Evolutionary conservation across 2,888 invertebrate species (phyloP).

Genomic region (Hybos culiciformis): DNA sequence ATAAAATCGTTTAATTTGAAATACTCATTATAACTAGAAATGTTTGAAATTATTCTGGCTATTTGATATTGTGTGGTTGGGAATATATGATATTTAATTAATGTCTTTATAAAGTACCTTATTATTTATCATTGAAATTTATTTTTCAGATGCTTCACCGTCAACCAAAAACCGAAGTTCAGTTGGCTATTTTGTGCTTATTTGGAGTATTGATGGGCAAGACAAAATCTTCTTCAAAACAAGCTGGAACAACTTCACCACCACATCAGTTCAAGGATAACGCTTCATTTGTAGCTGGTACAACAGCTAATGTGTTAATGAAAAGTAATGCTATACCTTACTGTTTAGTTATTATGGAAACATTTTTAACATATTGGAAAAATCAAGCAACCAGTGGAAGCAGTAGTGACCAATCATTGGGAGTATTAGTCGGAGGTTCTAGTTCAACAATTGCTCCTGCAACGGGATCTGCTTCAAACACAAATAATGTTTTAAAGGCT

Average conservation of each 20-base stretch:
- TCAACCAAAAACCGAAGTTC: constrained; percentile 67
- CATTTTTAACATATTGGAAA: constrained; percentile 66
- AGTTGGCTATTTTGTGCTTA: constrained; percentile 74
- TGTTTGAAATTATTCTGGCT: too few relatives aligned
- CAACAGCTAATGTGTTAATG: constrained; percentile 54
- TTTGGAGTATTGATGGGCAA: constrained; percentile 49
- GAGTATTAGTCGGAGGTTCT: neutral
- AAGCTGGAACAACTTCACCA: constrained; percentile 33
- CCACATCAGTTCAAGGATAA: constrained; percentile 42
- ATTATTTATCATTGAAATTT: too few relatives aligned
- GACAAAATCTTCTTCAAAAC: constrained; percentile 31
- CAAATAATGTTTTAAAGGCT: constrained; percentile 58
- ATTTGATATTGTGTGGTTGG: too few relatives aligned
- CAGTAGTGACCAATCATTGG: constrained; percentile 6
- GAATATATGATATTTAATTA: too few relatives aligned
- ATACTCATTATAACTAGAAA: too few relatives aligned
- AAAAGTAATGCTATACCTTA: constrained; percentile 58
- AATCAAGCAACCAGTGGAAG: constrained; percentile 37
- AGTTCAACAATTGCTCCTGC: constrained; percentile 1
- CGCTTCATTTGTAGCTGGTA: constrained; percentile 48
- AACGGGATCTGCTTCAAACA: constrained; percentile 28
- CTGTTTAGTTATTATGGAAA: constrained; percentile 55
- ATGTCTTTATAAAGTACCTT: too few relatives aligned
- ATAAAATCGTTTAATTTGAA: too few relatives aligned
- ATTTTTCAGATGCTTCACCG: constrained; percentile 39